These are phyloP conservation scores for Pseudopodoces humilis DNA, from an alignment of 2,113 vertebrate genomes.

Conservation along the genomic window DNA sequence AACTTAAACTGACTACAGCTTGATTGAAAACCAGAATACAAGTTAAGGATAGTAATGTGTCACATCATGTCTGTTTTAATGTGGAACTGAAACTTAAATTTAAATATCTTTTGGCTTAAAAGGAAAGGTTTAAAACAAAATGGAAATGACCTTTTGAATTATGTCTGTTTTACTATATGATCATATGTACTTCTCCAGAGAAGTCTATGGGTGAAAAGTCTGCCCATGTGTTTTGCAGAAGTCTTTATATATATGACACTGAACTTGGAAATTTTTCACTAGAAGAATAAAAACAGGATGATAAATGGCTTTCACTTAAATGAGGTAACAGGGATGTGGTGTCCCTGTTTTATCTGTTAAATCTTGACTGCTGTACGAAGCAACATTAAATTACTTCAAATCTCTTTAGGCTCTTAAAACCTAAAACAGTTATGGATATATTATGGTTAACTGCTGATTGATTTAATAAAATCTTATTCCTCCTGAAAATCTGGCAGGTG, in stretches of 20 bases:
- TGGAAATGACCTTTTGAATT: neutral
- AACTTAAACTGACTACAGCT: neutral
- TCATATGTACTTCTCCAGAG: neutral
- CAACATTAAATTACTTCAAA: neutral
- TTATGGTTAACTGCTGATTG: neutral
- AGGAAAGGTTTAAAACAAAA: neutral
- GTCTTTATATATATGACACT: neutral
- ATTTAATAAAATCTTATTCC: slow-evolving; percentile 23
- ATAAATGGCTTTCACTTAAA: neutral
- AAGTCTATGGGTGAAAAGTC: neutral
- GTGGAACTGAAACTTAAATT: neutral
- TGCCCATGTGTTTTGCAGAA: neutral
- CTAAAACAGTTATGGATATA: neutral
- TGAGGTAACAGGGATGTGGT: neutral
- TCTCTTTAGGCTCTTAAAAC: neutral
- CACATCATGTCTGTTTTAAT: neutral
- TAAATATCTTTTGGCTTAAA: neutral
- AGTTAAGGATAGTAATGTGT: neutral
- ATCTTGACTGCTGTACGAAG: neutral
- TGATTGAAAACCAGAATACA: neutral
- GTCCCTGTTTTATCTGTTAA: neutral
- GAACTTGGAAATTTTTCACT: neutral
- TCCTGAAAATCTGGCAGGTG: slow-evolving; percentile 18
- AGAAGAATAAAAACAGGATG: neutral
- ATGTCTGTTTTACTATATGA: neutral